A percentile compares a stretch with the other conserved stretches of the same genome.
Conservation (phyloP, 2,113 vertebrate species). For the Notiomystis cincta region DNA sequence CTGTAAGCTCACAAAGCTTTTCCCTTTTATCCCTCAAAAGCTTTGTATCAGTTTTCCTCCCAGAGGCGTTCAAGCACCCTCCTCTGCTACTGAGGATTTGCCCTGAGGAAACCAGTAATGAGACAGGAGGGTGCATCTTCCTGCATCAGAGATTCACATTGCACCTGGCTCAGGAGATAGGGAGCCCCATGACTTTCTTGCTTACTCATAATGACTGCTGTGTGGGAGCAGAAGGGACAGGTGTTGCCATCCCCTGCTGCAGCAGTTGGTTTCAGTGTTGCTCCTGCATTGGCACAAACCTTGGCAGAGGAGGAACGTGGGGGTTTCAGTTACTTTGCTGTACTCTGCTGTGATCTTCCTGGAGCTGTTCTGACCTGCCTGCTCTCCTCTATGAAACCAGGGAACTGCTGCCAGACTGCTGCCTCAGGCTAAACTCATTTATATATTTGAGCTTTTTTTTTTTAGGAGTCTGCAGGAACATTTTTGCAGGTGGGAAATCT, state of each 20-base stretch:
- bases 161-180: not conserved
- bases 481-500: not conserved
- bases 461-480: not conserved
- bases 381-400: not conserved
- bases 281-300: not conserved
- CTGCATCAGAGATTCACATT: not conserved
- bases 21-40: not conserved
- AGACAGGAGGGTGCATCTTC: fast-evolving
- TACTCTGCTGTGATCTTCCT: not conserved
- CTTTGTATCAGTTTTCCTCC: fast-evolving
- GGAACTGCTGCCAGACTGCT: not conserved
- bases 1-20: not conserved
- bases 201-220: not conserved
- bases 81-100: not conserved
- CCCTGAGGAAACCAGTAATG: not conserved
- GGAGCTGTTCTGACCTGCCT: not conserved
- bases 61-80: not conserved
- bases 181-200: not conserved
- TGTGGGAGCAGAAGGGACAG: not conserved
- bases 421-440: not conserved
- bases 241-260: not conserved
- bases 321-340: fast-evolving
- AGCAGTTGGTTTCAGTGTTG: not conserved
- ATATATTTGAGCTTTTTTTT: not conserved
- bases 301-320: not conserved